Evolutionary conservation across 2,113 vertebrate genomes (phyloP).

Genomic region (Rallus limicola): DNA sequence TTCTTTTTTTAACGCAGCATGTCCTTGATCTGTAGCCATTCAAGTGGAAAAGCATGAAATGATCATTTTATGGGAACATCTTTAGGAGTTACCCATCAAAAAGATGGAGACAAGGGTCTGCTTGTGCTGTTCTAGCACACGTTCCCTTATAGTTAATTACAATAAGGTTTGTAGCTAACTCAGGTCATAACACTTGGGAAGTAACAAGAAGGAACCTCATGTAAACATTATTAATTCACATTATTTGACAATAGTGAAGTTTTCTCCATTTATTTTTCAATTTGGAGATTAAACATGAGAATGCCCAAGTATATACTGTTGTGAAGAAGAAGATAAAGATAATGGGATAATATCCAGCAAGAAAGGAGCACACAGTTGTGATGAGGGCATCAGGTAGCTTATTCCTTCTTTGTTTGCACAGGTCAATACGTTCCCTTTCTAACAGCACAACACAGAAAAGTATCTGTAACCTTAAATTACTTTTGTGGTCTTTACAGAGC

Average conservation of each 20-base stretch:
- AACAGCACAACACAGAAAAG: neutral
- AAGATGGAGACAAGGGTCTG: neutral
- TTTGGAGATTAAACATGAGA: neutral
- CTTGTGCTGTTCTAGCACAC: neutral
- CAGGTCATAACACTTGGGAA: neutral
- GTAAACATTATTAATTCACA: neutral
- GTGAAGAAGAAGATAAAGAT: neutral
- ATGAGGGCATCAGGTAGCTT: neutral
- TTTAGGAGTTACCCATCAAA: neutral
- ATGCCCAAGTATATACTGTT: accelerated
- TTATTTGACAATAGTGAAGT: neutral
- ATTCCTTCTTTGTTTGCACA: neutral
- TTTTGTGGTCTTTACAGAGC: neutral
- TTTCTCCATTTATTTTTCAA: neutral
- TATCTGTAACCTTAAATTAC: conserved; percentile 13
- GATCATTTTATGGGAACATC: neutral
- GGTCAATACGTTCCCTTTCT: neutral
- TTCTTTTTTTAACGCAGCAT: neutral
- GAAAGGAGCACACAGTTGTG: neutral
- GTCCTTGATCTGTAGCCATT: neutral
- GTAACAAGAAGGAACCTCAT: neutral
- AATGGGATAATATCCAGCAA: neutral
- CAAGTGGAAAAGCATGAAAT: neutral
- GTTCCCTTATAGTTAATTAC: neutral
- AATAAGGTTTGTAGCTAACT: neutral